phyloP scores from a whole-genome alignment of 2,888 invertebrate species.

The Netelia fuscicornis region DNA sequence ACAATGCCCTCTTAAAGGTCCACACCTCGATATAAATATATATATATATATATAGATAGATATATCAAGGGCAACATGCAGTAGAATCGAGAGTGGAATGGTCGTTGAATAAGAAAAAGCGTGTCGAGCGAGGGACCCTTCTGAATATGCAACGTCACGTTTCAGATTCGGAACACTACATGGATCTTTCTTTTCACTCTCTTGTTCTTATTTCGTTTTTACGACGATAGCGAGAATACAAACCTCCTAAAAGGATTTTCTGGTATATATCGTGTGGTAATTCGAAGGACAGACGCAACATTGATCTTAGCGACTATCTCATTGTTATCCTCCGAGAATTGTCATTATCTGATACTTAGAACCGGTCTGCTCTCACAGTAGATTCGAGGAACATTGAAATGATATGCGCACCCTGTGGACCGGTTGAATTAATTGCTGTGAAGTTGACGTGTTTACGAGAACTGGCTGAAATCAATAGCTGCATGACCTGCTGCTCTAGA shows the following conservation, averaged over 20 bases:
- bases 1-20: slow-evolving; percentile 8
- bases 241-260: background rate
- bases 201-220: background rate
- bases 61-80: slow-evolving; percentile 14
- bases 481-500: slow-evolving; percentile 73
- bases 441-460: slow-evolving; percentile 81
- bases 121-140: slow-evolving; percentile 47
- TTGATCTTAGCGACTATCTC: background rate
- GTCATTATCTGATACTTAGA: background rate
- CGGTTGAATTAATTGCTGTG: slow-evolving; percentile 81
- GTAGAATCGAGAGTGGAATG: slow-evolving; percentile 32
- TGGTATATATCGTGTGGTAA: background rate
- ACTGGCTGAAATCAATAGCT: slow-evolving; percentile 81
- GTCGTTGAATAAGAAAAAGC: slow-evolving; percentile 40
- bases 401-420: slow-evolving; percentile 20
- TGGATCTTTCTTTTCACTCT: slow-evolving; percentile 24
- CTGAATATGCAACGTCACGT: slow-evolving; percentile 71
- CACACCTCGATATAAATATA: background rate
- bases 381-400: background rate
- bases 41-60: background rate
- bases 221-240: background rate
- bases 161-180: slow-evolving; percentile 57
- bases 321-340: background rate
- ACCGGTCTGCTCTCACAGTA: background rate
- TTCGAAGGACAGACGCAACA: background rate